A percentile compares a stretch with the other conserved stretches of the same genome.
Evolutionary conservation across 2,113 vertebrate genomes (phyloP).

Genomic region (Gulo gulo): DNA sequence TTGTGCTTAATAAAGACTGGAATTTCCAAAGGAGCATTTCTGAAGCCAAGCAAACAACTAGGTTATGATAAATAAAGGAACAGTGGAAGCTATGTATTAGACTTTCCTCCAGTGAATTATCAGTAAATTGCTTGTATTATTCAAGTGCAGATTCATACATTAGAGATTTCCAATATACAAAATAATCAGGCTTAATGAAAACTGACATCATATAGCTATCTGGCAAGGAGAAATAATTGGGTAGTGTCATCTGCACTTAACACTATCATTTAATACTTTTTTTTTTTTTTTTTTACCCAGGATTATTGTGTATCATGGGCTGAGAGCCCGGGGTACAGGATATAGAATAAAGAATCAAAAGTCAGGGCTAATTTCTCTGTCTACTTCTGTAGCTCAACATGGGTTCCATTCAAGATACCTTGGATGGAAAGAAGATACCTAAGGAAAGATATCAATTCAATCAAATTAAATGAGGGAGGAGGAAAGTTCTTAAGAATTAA

Average conservation of each 20-base stretch:
- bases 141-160: not conserved
- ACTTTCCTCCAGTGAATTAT: not conserved
- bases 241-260: not conserved
- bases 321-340: not conserved
- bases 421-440: not conserved
- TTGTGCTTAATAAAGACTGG: not conserved
- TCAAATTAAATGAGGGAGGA: not conserved
- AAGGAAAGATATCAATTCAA: not conserved
- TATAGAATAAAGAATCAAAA: not conserved
- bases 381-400: not conserved
- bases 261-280: not conserved
- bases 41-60: conserved; percentile 9
- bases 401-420: not conserved
- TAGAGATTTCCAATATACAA: not conserved
- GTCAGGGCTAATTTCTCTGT: not conserved
- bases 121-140: not conserved
- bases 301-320: not conserved
- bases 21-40: not conserved
- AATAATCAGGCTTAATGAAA: conserved; percentile 5
- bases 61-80: not conserved
- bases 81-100: not conserved
- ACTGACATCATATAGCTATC: not conserved
- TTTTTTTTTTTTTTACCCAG: not conserved
- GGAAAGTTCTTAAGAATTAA: not conserved
- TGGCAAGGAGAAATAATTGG: not conserved